Evolutionary conservation across 1,140 invertebrate genomes (phyloP).

Genomic region (Neodiprion virginianus): DNA sequence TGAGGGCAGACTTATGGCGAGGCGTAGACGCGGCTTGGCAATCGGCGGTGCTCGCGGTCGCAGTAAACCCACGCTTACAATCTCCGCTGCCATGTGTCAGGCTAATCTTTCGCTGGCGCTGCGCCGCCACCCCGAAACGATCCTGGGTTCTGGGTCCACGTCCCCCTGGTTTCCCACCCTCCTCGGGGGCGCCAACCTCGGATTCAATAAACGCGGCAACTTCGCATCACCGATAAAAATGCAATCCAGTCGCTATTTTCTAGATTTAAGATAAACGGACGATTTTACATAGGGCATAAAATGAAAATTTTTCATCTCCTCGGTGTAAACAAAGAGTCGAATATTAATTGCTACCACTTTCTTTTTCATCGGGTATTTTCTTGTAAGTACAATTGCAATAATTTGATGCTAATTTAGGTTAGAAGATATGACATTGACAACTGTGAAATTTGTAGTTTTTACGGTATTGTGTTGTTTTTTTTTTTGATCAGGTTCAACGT

Average conservation of each 20-base stretch:
- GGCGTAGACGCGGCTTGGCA: conserved; percentile 16
- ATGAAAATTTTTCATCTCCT: no score
- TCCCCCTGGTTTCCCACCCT: conserved; percentile 40
- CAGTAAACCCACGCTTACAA: conserved; percentile 27
- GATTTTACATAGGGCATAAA: no score
- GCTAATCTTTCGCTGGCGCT: conserved; percentile 45
- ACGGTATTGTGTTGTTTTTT: no score
- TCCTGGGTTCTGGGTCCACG: conserved; percentile 34
- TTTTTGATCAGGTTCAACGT: no score
- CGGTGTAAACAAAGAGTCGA: no score
- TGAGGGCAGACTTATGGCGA: conserved; percentile 40
- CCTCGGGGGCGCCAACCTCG: background rate
- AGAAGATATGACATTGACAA: no score
- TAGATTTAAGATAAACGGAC: no score
- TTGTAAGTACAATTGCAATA: no score
- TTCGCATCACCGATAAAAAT: background rate
- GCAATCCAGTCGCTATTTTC: background rate
- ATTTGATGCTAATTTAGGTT: no score
- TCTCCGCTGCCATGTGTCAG: conserved; percentile 49
- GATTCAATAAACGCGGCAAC: conserved; percentile 12
- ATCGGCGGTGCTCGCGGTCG: background rate
- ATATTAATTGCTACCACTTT: no score
- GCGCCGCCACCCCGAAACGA: conserved; percentile 30
- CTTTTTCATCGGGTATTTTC: no score
- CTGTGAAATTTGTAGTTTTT: no score